phyloP scores from a whole-genome alignment of 2,888 invertebrate species.

The Selenia dentaria region DNA sequence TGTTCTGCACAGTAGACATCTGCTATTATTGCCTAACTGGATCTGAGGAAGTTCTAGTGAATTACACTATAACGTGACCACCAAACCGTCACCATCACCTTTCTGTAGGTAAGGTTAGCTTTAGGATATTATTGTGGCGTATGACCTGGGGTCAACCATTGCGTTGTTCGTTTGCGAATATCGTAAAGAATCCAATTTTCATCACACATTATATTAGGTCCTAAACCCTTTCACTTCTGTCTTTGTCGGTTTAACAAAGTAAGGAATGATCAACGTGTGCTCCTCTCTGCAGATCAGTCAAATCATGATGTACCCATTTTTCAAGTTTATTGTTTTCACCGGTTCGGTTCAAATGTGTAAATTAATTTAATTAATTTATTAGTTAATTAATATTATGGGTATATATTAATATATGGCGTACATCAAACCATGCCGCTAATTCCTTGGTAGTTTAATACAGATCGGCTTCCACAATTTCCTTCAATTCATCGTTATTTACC shows the following conservation, averaged over 20 bases:
- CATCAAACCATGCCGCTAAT: too few species aligned
- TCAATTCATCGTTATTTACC: too few species aligned
- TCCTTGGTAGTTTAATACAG: too few species aligned
- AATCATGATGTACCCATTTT: too few species aligned
- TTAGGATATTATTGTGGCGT: slow-evolving; percentile 11
- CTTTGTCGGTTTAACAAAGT: slow-evolving; percentile 2
- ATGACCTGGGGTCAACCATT: slow-evolving; percentile 10
- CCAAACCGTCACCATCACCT: slow-evolving; percentile 8
- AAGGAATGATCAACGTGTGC: background rate
- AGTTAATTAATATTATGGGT: too few species aligned
- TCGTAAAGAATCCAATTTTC: slow-evolving; percentile 17
- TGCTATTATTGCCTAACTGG: slow-evolving; percentile 15
- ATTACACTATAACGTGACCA: slow-evolving; percentile 1
- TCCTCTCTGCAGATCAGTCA: too few species aligned
- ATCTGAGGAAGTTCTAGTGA: slow-evolving; percentile 7
- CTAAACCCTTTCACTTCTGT: background rate
- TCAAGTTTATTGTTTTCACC: too few species aligned
- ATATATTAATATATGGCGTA: too few species aligned
- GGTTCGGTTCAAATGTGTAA: too few species aligned
- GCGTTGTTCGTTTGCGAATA: slow-evolving; percentile 17
- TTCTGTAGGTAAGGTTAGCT: slow-evolving; percentile 9
- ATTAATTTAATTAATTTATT: too few species aligned
- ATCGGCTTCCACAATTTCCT: too few species aligned
- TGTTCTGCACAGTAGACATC: slow-evolving; percentile 20
- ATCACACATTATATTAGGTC: slow-evolving; percentile 10